Evolutionary conservation across 2,888 invertebrate species (phyloP).

Genomic region (Oligia strigilis): DNA sequence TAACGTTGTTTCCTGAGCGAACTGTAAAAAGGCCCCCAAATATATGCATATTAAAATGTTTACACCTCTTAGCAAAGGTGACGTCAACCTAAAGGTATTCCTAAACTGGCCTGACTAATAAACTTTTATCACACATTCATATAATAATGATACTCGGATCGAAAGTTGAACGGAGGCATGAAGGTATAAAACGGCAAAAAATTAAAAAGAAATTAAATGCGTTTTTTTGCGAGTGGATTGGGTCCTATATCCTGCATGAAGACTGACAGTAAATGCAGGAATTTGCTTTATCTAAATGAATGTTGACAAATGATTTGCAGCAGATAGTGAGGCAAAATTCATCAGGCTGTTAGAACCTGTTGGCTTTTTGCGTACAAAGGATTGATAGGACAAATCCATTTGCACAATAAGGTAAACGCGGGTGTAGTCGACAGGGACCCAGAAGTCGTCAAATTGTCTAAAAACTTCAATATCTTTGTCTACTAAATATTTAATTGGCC

Average conservation of each 20-base stretch:
- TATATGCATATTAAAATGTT: constrained; percentile 25
- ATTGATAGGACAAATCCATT: not conserved
- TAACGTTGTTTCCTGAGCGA: not conserved
- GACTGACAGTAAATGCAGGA: constrained; percentile 35
- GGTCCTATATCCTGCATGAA: constrained; percentile 18
- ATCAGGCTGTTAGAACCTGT: not conserved
- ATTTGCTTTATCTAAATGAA: constrained; percentile 20
- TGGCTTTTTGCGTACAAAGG: not conserved
- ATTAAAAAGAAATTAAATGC: not conserved
- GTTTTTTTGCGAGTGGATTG: constrained; percentile 29
- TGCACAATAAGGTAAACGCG: no score
- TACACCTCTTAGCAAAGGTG: constrained; percentile 26
- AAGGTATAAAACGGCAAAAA: not conserved
- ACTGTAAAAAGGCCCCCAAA: constrained; percentile 19
- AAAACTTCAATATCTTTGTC: no score
- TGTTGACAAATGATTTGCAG: constrained; percentile 13
- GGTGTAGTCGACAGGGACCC: no score
- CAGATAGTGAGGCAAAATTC: not conserved
- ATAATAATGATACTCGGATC: constrained; percentile 30
- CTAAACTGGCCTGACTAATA: constrained; percentile 44
- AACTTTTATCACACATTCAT: constrained; percentile 44
- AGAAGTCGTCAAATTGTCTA: no score
- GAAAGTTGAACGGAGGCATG: constrained; percentile 21
- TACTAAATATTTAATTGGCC: no score
- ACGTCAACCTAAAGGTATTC: constrained; percentile 48